phyloP scores from a whole-genome alignment of 2,888 invertebrate species.

The Eupelmus urozonus region DNA sequence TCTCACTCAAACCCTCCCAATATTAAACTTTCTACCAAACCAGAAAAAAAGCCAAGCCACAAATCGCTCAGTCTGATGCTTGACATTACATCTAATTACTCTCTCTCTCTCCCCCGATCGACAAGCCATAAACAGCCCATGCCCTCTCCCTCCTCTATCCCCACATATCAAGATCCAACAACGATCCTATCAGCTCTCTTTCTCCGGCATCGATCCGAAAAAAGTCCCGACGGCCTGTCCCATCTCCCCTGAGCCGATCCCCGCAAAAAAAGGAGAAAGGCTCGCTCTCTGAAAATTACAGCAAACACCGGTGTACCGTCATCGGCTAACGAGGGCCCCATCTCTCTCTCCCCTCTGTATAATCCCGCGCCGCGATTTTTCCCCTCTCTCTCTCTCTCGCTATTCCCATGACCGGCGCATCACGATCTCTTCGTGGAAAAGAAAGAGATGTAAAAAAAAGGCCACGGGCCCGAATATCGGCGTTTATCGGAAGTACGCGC shows the following conservation, averaged over 20 bases:
- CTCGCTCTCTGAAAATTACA: slow-evolving; percentile 24
- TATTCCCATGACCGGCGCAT: slow-evolving; percentile 27
- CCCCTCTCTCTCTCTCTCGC: slow-evolving; percentile 42
- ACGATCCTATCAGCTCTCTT: no score
- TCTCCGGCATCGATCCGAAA: no score
- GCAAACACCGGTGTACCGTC: slow-evolving; percentile 59
- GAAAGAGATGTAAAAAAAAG: slow-evolving; percentile 5
- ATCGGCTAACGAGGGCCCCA: slow-evolving; percentile 6
- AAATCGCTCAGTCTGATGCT: slow-evolving; percentile 32
- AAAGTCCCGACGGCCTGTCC: no score
- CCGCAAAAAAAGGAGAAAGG: not conserved
- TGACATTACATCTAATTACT: slow-evolving; percentile 18
- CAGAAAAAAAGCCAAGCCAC: no score
- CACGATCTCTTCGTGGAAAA: slow-evolving; percentile 56
- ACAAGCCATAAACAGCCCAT: no score
- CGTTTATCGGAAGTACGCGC: not conserved
- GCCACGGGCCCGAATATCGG: not conserved
- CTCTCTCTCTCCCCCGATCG: not conserved
- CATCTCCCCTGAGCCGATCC: no score
- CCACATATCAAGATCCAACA: no score
- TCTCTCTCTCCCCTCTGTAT: not conserved
- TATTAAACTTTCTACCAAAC: no score
- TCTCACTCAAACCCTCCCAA: no score
- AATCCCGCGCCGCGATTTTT: slow-evolving; percentile 35
- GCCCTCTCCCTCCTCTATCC: no score